Evolutionary conservation across 1,140 invertebrate genomes (phyloP).

Genomic region (Coptotermes formosanus): DNA sequence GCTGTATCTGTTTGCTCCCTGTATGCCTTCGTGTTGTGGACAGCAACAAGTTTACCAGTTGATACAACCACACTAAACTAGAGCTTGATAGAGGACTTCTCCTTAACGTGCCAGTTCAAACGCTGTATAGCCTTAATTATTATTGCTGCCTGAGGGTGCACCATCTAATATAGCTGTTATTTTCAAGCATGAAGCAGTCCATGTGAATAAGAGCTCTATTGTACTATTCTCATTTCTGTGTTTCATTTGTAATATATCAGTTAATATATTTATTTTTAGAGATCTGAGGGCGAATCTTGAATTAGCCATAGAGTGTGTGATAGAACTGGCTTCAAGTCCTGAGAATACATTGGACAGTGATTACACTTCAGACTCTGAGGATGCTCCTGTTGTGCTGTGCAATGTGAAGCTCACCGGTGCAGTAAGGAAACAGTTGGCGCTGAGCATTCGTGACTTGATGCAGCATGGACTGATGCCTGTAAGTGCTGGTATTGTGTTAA

Average conservation of each 20-base stretch:
- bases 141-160: no score
- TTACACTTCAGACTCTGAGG: slow-evolving; percentile 64
- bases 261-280: slow-evolving; percentile 47
- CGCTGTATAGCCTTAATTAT: no score
- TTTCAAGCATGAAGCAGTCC: no score
- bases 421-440: slow-evolving; percentile 87
- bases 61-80: no score
- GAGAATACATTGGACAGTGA: slow-evolving; percentile 56
- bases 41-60: no score
- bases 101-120: no score
- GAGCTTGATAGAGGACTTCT: no score
- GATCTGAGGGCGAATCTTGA: slow-evolving; percentile 91
- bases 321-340: slow-evolving; percentile 56
- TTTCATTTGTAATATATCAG: slow-evolving; percentile 5
- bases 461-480: slow-evolving; percentile 85
- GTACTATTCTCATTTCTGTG: no score
- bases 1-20: no score
- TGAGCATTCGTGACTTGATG: slow-evolving; percentile 85
- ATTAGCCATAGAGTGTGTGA: slow-evolving; percentile 79
- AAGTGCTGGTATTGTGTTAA: slow-evolving; percentile 34
- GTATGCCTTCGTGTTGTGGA: no score
- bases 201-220: no score
- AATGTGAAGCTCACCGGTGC: slow-evolving; percentile 78
- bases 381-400: slow-evolving; percentile 53
- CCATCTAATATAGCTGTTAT: no score